Base-by-base conservation (phyloP, 2,113 vertebrate genomes). In the Carassius carassius region DNA sequence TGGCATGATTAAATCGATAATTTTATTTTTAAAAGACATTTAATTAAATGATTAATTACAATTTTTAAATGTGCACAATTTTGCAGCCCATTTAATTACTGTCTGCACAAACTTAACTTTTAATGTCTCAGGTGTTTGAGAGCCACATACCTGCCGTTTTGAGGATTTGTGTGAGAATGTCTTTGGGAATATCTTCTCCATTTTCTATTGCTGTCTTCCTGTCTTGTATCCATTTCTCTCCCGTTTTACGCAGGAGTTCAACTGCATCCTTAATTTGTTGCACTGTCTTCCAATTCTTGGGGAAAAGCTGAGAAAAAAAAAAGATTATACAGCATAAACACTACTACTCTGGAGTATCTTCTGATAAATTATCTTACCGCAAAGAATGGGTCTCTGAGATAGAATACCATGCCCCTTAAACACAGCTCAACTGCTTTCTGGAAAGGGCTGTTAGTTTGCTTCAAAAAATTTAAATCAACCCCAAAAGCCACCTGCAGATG, bases 151-250 rank as follows among this genome's bases (percentile, higher is more conserved):
- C 92, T 21, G 90, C 91, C 81, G 92, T 87, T 89, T 97, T 97
- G 88, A 98, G 94, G 63, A 98, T 97, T 87, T 96, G 95, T 0
- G 96, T 97, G 25, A 98, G 96, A 86, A 99, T 97, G 91, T 99
- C 98, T 0, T 92, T 73, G 0, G 96, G 94, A 0, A 92, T 90
- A 0, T 95, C 93, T 5, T 96, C 96, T 0, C 94, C 95, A 0
- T 92, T 92, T 87, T 86, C 83, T 13, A 98, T 91, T 63, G 95
- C 95, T 49, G 91, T 90, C 37, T 91, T 95, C 84, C 98, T 94
- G 2, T 88, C 65, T 5, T 94, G 81, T 51, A 98, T 93, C 93
- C 97, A 98, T 81, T 95, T 88, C 77, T 94, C 93, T 51, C 95
- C 98, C 3, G 95, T 95, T 29, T 16, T 87, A 21, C 96, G 96